Evolutionary conservation across 1,140 invertebrate species (phyloP).

Genomic region (Batillaria attramentaria): DNA sequence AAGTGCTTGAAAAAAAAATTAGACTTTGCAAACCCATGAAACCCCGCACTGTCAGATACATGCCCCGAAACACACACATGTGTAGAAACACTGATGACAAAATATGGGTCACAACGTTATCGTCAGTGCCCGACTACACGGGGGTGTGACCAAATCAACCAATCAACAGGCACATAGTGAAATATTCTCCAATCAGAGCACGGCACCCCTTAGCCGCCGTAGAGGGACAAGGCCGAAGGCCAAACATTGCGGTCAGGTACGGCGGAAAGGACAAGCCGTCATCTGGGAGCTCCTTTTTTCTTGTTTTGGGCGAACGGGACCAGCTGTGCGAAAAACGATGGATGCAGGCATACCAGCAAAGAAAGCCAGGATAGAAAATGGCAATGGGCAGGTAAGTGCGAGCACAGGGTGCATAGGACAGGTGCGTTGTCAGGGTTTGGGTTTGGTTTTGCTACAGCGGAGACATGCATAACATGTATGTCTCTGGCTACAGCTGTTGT

Average conservation of each 20-base stretch:
- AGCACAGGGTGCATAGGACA: no score
- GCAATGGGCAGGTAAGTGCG: background rate
- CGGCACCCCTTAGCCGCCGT: background rate
- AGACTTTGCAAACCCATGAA: background rate
- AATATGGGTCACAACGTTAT: no score
- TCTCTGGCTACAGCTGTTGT: background rate
- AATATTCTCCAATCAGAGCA: background rate
- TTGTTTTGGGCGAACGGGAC: background rate
- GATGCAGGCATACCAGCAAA: background rate
- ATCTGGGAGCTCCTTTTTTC: background rate
- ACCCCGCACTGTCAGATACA: background rate
- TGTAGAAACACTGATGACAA: background rate
- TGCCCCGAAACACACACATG: background rate
- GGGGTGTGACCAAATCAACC: slow-evolving; percentile 1
- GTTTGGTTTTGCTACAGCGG: background rate
- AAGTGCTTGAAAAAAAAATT: background rate
- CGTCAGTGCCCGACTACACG: no score
- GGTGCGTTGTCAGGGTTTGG: no score
- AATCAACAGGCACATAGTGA: background rate
- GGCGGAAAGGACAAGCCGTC: background rate
- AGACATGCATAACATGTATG: no score
- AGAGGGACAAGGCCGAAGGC: slow-evolving; percentile 7
- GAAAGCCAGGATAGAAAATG: slow-evolving; percentile 1
- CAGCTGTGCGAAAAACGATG: background rate
- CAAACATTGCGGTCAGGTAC: background rate